phyloP scores from a whole-genome alignment of 2,113 vertebrate species.

The Picathartes gymnocephalus region DNA sequence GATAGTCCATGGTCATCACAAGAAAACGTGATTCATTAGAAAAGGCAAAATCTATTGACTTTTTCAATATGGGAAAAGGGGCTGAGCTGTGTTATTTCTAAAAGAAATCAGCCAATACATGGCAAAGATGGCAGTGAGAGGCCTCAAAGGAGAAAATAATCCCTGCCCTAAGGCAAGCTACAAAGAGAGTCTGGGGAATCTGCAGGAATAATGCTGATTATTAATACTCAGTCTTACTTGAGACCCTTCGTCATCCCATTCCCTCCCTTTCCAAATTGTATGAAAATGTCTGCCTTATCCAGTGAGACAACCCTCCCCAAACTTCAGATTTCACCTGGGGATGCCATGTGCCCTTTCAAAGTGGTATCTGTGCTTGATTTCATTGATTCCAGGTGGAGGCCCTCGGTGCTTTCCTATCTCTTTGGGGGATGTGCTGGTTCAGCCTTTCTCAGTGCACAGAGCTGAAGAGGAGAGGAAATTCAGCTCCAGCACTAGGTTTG shows the following conservation, averaged over 20 bases:
- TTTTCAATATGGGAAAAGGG: neutral
- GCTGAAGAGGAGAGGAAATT: neutral
- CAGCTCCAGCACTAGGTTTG: neutral
- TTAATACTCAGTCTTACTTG: neutral
- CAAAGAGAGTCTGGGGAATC: neutral
- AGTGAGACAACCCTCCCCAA: neutral
- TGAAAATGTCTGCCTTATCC: neutral
- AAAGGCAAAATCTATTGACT: neutral
- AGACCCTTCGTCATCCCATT: neutral
- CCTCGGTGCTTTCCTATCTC: fast-evolving
- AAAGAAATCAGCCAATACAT: neutral
- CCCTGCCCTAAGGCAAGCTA: neutral
- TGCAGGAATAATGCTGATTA: neutral
- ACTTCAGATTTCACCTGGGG: neutral
- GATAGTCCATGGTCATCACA: too few species aligned
- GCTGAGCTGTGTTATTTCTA: neutral
- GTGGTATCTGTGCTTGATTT: neutral
- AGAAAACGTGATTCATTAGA: neutral
- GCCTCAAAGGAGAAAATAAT: neutral
- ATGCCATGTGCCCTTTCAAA: neutral
- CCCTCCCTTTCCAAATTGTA: neutral
- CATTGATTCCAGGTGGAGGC: neutral
- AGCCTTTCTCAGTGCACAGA: neutral
- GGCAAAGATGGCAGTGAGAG: neutral
- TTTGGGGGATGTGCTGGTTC: neutral